Evolutionary conservation across 2,797 vertebrate species (phyloP).

Genomic region (Mico argentatus): DNA sequence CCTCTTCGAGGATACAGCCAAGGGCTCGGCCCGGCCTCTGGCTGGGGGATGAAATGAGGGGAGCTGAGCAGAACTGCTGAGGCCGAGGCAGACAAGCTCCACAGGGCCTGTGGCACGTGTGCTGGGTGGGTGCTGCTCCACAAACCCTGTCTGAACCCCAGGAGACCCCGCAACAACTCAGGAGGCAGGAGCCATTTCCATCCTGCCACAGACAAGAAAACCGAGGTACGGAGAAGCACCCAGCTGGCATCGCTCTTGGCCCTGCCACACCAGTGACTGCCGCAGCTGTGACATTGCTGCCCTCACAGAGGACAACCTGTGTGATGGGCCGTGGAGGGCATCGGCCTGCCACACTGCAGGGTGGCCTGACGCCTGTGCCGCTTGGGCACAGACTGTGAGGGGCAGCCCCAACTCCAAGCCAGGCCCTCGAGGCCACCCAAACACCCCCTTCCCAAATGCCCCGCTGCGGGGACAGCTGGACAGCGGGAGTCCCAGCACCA

Average conservation of each 20-base stretch:
- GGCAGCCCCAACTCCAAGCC: background rate
- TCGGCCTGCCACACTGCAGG: fast-evolving
- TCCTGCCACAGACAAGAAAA: background rate
- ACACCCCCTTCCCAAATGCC: fast-evolving
- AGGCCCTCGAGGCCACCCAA: background rate
- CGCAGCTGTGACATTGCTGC: fast-evolving
- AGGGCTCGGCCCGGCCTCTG: background rate
- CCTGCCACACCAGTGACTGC: fast-evolving
- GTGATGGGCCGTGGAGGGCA: fast-evolving
- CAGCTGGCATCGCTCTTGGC: fast-evolving
- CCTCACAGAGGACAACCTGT: fast-evolving
- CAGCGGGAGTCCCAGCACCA: fast-evolving
- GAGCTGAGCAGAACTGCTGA: background rate
- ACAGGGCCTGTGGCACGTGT: background rate
- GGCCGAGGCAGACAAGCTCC: background rate
- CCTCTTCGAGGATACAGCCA: no score
- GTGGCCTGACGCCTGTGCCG: fast-evolving
- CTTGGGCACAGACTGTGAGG: background rate
- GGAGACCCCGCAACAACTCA: fast-evolving
- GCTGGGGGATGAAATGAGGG: background rate
- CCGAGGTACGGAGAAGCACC: fast-evolving
- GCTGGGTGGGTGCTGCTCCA: fast-evolving
- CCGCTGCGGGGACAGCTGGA: background rate
- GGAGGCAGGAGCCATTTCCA: fast-evolving
- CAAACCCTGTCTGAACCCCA: fast-evolving